Conservation (phyloP, 2,113 vertebrate species). For the Dasyornis broadbenti region DNA sequence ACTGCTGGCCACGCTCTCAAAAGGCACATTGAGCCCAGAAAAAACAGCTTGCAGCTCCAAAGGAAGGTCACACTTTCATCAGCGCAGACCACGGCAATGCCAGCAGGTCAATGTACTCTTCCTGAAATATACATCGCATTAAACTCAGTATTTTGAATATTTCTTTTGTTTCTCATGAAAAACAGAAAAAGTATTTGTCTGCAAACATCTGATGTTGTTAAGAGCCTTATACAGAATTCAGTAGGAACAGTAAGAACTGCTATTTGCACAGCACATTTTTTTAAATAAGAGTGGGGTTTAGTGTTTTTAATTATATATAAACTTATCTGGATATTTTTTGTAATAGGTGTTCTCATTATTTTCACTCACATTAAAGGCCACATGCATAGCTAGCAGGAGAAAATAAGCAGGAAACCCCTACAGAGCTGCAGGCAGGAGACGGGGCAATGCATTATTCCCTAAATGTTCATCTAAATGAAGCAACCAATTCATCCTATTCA, state of each 20-base stretch:
- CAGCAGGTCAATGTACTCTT: neutral
- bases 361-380: neutral
- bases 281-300: fast-evolving
- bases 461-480: neutral
- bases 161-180: neutral
- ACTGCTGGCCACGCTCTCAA: neutral
- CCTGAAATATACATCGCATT: neutral
- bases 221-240: neutral
- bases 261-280: neutral
- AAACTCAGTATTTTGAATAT: neutral
- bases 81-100: neutral
- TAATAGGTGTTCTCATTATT: neutral
- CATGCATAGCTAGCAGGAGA: neutral
- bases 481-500: neutral
- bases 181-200: neutral
- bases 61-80: neutral
- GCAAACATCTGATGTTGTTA: neutral
- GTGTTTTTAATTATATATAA: neutral
- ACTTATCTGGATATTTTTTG: neutral
- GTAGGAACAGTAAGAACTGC: neutral
- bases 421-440: neutral
- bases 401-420: neutral
- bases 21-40: neutral
- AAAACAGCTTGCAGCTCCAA: neutral
- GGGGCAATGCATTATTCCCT: neutral